Base-by-base conservation (phyloP, 1,140 invertebrate genomes). In the Drosophila repleta region DNA sequence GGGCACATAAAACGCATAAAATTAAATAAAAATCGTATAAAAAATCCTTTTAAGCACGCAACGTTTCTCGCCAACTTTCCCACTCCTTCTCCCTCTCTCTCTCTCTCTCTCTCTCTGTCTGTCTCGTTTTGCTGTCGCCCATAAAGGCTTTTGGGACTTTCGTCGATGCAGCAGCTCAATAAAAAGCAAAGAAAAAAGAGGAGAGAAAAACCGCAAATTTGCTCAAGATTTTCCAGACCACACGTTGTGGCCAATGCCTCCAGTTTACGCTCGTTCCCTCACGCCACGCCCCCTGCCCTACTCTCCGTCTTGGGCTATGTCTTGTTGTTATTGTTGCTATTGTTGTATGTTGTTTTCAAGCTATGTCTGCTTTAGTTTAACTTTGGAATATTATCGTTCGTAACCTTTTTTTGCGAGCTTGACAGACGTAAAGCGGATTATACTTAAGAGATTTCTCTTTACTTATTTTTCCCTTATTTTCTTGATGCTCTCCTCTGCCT, bases 21-120 rank as follows among this genome's bases (percentile, higher is more conserved):
- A 79, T 83, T 75, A 78, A 85, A 80, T 83, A 83, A 79, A 84
- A 79, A 68, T 83, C 71, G 71, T 57, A 67, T 67, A 26, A 46
- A 41, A 80, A 80, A 85, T 85, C 74, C 77, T 51, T 77, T 87
- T 81, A 67, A 60, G 74, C 60, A 29, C 32, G 24, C 37, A 70
- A 52, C 45, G 48, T 20, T 62, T 68, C 41, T 39, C 6, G 4
- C 24, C 53, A 43, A 43, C 21, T 39, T 37, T 56, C 41, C 24
- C 7, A 2, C 24, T 4, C 11, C 21, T 13, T 10, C 20, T 13
- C 10, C 20, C 15, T 13, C 17, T 39, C 21, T 21, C 48, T 49
- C 37, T 53, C 29, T 29, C 10, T 58, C 52, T 46, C 32, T 18
- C 10, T 35, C 15, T 29, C 11, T 35, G 29, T 32, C 48, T 49